phyloP scores from a whole-genome alignment of 2,888 invertebrate species.

The Dinocampus coccinellae region DNA sequence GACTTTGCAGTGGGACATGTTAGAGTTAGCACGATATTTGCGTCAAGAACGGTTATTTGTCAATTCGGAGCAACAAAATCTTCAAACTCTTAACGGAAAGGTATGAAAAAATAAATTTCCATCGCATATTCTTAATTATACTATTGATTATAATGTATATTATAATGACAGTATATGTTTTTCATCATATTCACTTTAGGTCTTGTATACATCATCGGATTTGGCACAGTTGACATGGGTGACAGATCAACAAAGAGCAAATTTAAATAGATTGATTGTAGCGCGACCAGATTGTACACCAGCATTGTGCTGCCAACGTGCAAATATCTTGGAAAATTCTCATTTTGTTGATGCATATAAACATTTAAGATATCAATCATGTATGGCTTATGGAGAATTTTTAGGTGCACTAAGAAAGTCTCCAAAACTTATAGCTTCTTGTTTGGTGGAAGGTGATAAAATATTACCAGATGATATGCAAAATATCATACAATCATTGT shows the following conservation, averaged over 20 bases:
- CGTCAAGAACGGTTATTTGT: constrained; percentile 90
- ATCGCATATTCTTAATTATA: no score
- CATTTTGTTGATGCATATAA: constrained; percentile 86
- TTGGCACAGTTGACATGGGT: constrained; percentile 87
- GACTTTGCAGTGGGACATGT: constrained; percentile 71
- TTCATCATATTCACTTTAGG: constrained; percentile 59
- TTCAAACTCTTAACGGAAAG: constrained; percentile 82
- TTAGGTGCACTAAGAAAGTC: constrained; percentile 78
- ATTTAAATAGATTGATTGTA: constrained; percentile 81
- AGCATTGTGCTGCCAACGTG: constrained; percentile 81
- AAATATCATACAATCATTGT: constrained; percentile 72
- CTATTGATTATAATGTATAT: not conserved
- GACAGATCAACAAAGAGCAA: constrained; percentile 87
- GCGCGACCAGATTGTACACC: constrained; percentile 83
- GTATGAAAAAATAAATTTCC: no score
- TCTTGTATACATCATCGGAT: constrained; percentile 72
- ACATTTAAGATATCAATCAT: constrained; percentile 85
- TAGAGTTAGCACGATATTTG: constrained; percentile 78
- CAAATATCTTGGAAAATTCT: constrained; percentile 75
- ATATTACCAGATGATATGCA: constrained; percentile 69
- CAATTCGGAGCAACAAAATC: constrained; percentile 85
- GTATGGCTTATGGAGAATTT: constrained; percentile 77
- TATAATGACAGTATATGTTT: not conserved
- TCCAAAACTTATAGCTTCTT: constrained; percentile 79
- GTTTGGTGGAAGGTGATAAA: constrained; percentile 78